Evolutionary conservation across 2,797 vertebrate species (phyloP), one percentile per base, ranked within the genome.

Genomic region (Menidia menidia): DNA sequence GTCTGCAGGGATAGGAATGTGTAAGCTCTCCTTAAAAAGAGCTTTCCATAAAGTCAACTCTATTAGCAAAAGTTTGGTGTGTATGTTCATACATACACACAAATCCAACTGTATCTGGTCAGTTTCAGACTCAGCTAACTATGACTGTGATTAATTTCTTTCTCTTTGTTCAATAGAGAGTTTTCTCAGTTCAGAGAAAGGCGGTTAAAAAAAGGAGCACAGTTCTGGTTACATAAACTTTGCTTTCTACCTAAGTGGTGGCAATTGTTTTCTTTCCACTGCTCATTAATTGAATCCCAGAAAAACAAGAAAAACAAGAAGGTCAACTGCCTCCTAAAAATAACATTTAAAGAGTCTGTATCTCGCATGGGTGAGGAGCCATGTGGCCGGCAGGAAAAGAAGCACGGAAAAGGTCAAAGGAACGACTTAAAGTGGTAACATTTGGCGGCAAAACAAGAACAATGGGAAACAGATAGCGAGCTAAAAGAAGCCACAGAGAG

Each of bases 161-260:
- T 77, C 70, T 47, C 51, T 80, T 76, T 81, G 71, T 54, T 57
- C 78, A 74, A 62, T 33, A 59, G 50, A 69, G 47, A 41, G 35
- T 78, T 74, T 68, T 60, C 47, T 39, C 8, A 55, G 66, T 80
- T 66, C 52, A 76, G 78, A 65, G 64, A 56, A 63, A 82, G 60
- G 57, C 76, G 80, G 86, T 91, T 87, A 89, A 70, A 39, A 25
- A 80, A 78, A 80, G 41, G 45, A 77, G 14, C 53, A 15, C 48
- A 60, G 60, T 81, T 78, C 74, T 53, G 79, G 65, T 88, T 84
- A 87, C 75, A 79, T 71, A 82, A 85, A 85, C 85, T 84, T 51
- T 50, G 73, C 80, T 90, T 81, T 85, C 75, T 72, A 68, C 70
- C 76, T 85, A 39, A 73, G 75, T 60, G 12, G 57, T 71, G 51